Base-by-base conservation (phyloP, 2,797 vertebrate species). In the Lagodon rhomboides region DNA sequence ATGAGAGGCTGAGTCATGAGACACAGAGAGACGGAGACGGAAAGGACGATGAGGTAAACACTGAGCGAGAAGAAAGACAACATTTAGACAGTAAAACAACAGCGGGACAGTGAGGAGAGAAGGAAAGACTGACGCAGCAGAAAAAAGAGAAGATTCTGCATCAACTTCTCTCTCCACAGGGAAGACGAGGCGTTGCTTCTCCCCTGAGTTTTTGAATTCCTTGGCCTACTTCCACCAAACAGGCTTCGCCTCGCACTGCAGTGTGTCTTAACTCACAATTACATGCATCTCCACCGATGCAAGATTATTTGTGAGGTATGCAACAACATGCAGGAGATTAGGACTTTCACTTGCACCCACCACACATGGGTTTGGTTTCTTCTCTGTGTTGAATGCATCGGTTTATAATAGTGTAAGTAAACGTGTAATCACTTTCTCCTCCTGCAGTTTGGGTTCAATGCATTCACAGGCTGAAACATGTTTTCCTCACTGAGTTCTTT, bases 151-250 rank as follows among this genome's bases (percentile, higher is more conserved):
- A 62, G 25, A 50, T 11, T 49, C 53, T 58, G 59, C 69, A 66
- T 77, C 69, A 50, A 77, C 63, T 64, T 25, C 9, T 55, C 46
- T 56, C 62, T 18, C 69, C 63, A 23, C 54, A 9, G 70, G 76
- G 78, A 82, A n/a, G 64, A 69, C 10, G 12, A 87, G 84, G 83
- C 72, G 80, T 73, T 53, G 85, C 51, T 79, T 83, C 75, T 75
- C 60, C 82, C 76, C 62, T 0, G 78, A 84, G 80, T 62, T 77
- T 55, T 3, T 34, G 59, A 69, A 89, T 86, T 88, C 74, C 58
- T 89, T 87, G 88, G 74, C 83, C 79, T 71, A 89, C 74, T 89
- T 90, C 77, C 81, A 88, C 65, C 75, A 25, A 75, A 67, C 83
- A 62, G 77, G 73, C 77, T 73, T 74, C 27, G 60, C 78, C 66